These are phyloP conservation scores for Mycalesis mineus DNA, from an alignment of 2,888 invertebrate genomes.

Conservation along the genomic window DNA sequence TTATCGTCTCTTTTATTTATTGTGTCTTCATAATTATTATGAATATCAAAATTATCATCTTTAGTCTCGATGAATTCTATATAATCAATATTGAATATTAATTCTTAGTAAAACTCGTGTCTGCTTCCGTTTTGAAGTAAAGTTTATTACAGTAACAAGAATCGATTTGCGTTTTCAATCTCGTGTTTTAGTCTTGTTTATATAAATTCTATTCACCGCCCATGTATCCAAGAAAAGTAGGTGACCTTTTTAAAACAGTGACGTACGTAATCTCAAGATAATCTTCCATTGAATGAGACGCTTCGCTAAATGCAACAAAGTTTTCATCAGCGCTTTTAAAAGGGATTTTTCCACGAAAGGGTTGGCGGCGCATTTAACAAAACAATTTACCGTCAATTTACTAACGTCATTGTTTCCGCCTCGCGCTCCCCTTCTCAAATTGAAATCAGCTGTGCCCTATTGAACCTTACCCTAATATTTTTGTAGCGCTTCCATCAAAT, in stretches of 20 bases:
- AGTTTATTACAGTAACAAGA: too few relatives aligned
- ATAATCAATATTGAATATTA: too few relatives aligned
- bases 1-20: background rate
- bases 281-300: background rate
- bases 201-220: background rate
- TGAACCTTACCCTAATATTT: conserved; percentile 39
- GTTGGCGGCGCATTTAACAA: conserved; percentile 48
- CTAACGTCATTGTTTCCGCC: conserved; percentile 51
- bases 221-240: background rate
- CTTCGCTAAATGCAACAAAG: conserved; percentile 4
- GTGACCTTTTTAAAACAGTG: background rate
- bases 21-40: background rate
- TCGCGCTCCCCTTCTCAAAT: conserved; percentile 45
- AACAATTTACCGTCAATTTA: conserved; percentile 61
- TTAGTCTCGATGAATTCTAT: too few relatives aligned
- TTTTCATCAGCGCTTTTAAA: conserved; percentile 13
- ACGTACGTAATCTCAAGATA: background rate
- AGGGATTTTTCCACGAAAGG: conserved; percentile 35
- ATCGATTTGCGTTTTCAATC: background rate
- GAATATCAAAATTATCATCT: too few relatives aligned
- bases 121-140: too few relatives aligned
- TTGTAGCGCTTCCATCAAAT: conserved; percentile 25
- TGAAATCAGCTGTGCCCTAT: conserved; percentile 63
- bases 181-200: background rate
- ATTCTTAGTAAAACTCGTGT: too few relatives aligned